Evolutionary conservation across 2,113 vertebrate genomes (phyloP).

Genomic region (Tursiops truncatus): DNA sequence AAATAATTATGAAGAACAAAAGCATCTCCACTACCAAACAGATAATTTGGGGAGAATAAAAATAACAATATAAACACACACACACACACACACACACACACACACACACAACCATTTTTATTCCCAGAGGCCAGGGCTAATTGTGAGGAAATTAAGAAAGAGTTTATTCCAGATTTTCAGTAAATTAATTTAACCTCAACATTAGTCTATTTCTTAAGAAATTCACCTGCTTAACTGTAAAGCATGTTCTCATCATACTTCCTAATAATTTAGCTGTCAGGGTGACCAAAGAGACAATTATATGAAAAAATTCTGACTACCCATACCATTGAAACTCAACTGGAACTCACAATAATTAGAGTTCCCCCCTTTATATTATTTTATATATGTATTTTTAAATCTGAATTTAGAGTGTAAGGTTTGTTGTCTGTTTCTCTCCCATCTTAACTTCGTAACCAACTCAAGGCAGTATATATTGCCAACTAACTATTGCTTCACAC

Average conservation of each 20-base stretch:
- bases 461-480: neutral
- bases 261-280: conserved; percentile 78
- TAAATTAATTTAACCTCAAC: conserved; percentile 72
- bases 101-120: neutral
- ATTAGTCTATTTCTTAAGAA: conserved; percentile 60
- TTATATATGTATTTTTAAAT: neutral
- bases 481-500: neutral
- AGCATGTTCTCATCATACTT: conserved; percentile 73
- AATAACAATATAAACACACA: conserved; percentile 45
- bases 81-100: neutral
- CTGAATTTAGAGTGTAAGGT: neutral
- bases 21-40: conserved; percentile 38
- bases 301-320: conserved; percentile 77
- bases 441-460: neutral
- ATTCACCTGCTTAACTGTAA: conserved; percentile 48
- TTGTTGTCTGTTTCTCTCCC: neutral
- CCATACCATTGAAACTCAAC: conserved; percentile 72
- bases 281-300: conserved; percentile 72
- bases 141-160: conserved; percentile 71
- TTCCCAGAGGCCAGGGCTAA: conserved; percentile 59
- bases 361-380: neutral
- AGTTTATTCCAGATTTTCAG: conserved; percentile 42
- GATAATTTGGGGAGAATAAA: conserved; percentile 74
- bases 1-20: conserved; percentile 14
- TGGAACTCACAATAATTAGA: conserved; percentile 14